Evolutionary conservation across 2,888 invertebrate species (phyloP), one percentile per base, ranked within the genome.

Genomic region (Chalcosyrphus nemorum): DNA sequence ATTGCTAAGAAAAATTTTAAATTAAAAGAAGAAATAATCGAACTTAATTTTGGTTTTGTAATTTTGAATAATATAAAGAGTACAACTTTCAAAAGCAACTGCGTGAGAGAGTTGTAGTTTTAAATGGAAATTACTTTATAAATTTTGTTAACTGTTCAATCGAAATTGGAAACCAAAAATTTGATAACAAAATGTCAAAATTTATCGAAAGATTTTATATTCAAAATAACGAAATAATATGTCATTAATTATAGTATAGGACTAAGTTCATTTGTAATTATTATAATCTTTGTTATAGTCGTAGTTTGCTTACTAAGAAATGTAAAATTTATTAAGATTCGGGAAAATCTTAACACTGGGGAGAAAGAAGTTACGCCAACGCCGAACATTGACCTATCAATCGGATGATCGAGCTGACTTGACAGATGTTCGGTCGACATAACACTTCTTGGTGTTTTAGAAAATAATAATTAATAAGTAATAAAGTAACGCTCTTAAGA

Each of bases 1-100:
- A 57, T 65, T 11, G 11, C 19, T 27, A 56, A 54, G 47, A 56
- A 38, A 17, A 65, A 38, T 45, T 75, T 47, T 65, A 65, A 75
- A 19, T 15, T 75, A 7, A 24, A 24, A 1, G 35, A 71, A 15
- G 54, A 59, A 45, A 17, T 45, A 2, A 6, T 45, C 19, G 43
- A 45, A 45, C 17, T 45, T 2, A 7, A 9, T 4, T 17, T 19
- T 35, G 13, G 35, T 6, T 17, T 56, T 56, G 1, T 56, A 32
- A 56, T 56, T 1, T 7, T 32, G 19, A 56, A 56, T 27, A 56
- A 56, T 17, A 32, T 56, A n/a, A 56, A 56, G 19, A 32, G 35
- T 11, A 56, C 32, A 56, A 11, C 3, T 13, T 56, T 56, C 32
- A 56, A 17, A 9, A 35, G 54, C 35, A 56, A 32, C 19, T 56